Conservation (phyloP, 2,888 invertebrate genomes). For the Agrilus cyanescens region DNA sequence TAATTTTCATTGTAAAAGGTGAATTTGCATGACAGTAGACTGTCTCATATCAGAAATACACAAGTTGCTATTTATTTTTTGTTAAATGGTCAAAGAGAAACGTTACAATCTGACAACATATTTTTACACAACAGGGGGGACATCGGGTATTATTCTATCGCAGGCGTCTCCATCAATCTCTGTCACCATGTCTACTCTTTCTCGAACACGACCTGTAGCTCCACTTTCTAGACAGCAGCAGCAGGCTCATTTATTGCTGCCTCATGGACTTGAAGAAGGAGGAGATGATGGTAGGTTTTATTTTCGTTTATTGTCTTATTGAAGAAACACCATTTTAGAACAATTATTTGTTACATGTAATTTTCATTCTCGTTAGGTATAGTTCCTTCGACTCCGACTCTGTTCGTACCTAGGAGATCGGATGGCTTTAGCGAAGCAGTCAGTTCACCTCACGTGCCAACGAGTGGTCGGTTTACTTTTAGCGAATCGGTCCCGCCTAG, state of each 20-base stretch:
- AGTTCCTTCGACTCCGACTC: slow-evolving; percentile 81
- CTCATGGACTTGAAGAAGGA: slow-evolving; percentile 50
- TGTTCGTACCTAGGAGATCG: slow-evolving; percentile 67
- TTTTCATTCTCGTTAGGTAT: slow-evolving; percentile 39
- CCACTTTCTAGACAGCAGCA: slow-evolving; percentile 41
- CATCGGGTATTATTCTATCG: slow-evolving; percentile 27
- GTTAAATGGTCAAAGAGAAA: slow-evolving; percentile 15
- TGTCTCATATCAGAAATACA: too few species aligned
- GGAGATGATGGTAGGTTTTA: slow-evolving; percentile 44
- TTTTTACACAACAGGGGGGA: slow-evolving; percentile 7
- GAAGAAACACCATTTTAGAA: not conserved
- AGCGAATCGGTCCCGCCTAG: slow-evolving; percentile 39
- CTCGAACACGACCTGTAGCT: slow-evolving; percentile 38
- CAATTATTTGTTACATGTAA: not conserved
- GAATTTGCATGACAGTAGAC: too few species aligned
- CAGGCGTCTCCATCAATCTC: slow-evolving; percentile 30
- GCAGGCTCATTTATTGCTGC: slow-evolving; percentile 38
- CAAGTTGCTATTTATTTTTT: slow-evolving; percentile 14
- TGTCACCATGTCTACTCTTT: slow-evolving; percentile 37
- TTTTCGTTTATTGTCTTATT: slow-evolving; percentile 1
- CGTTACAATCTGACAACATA: too few species aligned
- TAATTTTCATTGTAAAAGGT: not conserved
- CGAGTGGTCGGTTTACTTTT: slow-evolving; percentile 51
- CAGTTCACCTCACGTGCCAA: slow-evolving; percentile 72
- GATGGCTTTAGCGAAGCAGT: slow-evolving; percentile 88